Conservation (phyloP, 2,888 invertebrate species). For the Drosophila ustulata region DNA sequence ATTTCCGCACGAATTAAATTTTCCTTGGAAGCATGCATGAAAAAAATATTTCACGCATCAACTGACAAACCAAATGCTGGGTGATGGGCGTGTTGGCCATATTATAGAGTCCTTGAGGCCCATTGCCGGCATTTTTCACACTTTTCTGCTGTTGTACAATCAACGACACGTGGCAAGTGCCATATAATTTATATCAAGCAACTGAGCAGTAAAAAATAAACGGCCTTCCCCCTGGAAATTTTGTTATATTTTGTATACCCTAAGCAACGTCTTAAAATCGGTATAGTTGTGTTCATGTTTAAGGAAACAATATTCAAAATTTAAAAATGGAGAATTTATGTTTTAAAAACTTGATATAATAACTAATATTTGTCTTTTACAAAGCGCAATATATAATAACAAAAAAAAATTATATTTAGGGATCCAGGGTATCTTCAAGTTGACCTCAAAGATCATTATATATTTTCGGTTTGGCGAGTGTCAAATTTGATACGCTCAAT, state of each 20-base stretch:
- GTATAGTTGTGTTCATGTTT: not conserved
- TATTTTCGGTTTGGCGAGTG: constrained; percentile 21
- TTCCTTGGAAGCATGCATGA: constrained; percentile 29
- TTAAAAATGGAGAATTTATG: too few species aligned
- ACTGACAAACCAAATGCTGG: constrained; percentile 52
- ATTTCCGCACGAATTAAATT: constrained; percentile 81
- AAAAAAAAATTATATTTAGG: too few species aligned
- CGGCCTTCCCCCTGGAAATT: constrained; percentile 36
- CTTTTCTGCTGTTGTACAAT: constrained; percentile 64
- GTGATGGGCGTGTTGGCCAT: constrained; percentile 54
- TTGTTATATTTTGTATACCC: constrained; percentile 15
- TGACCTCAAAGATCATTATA: not conserved
- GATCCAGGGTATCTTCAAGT: not conserved
- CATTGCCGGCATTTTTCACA: constrained; percentile 74
- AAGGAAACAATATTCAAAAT: too few species aligned
- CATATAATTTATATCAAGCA: constrained; percentile 71
- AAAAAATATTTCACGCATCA: constrained; percentile 73
- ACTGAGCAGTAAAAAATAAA: constrained; percentile 37
- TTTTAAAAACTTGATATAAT: too few species aligned
- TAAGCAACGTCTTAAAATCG: not conserved
- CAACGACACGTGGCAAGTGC: constrained; percentile 77
- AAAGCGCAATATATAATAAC: too few species aligned
- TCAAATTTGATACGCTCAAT: constrained; percentile 57
- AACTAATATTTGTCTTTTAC: too few species aligned
- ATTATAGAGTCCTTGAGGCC: constrained; percentile 74